Conservation (phyloP, 2,113 vertebrate species). For the Limanda limanda region DNA sequence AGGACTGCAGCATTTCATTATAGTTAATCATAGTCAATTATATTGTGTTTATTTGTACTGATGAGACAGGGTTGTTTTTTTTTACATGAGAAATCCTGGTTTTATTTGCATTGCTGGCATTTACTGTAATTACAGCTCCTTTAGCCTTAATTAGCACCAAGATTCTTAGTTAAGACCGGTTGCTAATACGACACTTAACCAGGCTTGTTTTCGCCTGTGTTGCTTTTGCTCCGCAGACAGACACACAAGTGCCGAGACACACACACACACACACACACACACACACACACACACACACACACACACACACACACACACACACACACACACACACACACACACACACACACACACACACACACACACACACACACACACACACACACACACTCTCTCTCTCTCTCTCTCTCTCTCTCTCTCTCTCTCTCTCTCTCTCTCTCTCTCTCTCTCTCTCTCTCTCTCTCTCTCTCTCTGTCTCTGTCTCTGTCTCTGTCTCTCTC, state of each 20-base stretch:
- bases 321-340: constrained; percentile 18
- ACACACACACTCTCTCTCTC: constrained; percentile 21
- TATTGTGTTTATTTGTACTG: background rate
- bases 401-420: too few species aligned
- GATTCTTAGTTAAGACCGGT: constrained; percentile 49
- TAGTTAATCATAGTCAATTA: constrained; percentile 1
- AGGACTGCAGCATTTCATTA: background rate
- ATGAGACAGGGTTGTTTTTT: background rate
- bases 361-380: constrained; percentile 26
- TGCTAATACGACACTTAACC: constrained; percentile 39
- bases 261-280: constrained; percentile 24
- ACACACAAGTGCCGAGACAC: background rate
- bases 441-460: too few species aligned
- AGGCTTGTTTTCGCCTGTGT: constrained; percentile 25
- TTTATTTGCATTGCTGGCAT: constrained; percentile 36
- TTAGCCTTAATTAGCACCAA: constrained; percentile 53
- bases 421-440: too few species aligned
- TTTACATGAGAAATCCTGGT: background rate
- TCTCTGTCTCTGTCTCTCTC: too few species aligned
- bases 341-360: constrained; percentile 19
- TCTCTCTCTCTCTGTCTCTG: too few species aligned
- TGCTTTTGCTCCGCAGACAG: constrained; percentile 28
- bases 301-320: constrained; percentile 29
- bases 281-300: constrained; percentile 7
- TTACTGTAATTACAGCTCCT: constrained; percentile 22